A percentile compares a stretch with the other conserved stretches of the same genome.
These are phyloP conservation scores for Vidua macroura DNA, from an alignment of 2,113 vertebrate genomes.

Conservation along the genomic window DNA sequence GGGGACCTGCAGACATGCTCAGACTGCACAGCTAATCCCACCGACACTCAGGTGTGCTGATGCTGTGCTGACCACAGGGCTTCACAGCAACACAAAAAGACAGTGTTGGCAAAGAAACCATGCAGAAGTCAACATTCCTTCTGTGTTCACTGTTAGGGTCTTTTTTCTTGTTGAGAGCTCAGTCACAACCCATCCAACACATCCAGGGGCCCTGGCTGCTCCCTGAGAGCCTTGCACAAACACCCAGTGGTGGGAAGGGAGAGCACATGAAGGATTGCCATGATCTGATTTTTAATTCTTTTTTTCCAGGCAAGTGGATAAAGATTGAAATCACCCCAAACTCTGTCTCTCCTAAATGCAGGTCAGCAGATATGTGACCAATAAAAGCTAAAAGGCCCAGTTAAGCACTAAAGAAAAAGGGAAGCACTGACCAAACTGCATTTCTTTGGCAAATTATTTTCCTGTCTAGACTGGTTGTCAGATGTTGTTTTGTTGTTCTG, in stretches of 20 bases:
- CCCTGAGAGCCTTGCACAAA: neutral
- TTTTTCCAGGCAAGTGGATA: neutral
- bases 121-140: neutral
- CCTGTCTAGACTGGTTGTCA: conserved; percentile 45
- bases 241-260: neutral
- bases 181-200: neutral
- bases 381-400: neutral
- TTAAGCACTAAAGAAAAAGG: neutral
- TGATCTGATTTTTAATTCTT: neutral
- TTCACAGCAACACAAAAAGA: neutral
- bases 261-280: neutral
- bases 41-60: neutral
- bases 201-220: neutral
- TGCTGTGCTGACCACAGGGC: neutral
- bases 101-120: neutral
- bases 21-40: neutral
- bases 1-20: neutral
- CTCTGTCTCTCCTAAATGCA: neutral
- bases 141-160: neutral
- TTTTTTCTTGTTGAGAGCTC: neutral
- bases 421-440: neutral
- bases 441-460: conserved; percentile 11
- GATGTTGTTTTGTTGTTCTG: conserved; percentile 29
- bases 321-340: neutral
- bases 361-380: neutral